Evolutionary conservation across 2,888 invertebrate genomes (phyloP), one percentile per base, ranked within the genome.

Genomic region (Ormyrus rosae): DNA sequence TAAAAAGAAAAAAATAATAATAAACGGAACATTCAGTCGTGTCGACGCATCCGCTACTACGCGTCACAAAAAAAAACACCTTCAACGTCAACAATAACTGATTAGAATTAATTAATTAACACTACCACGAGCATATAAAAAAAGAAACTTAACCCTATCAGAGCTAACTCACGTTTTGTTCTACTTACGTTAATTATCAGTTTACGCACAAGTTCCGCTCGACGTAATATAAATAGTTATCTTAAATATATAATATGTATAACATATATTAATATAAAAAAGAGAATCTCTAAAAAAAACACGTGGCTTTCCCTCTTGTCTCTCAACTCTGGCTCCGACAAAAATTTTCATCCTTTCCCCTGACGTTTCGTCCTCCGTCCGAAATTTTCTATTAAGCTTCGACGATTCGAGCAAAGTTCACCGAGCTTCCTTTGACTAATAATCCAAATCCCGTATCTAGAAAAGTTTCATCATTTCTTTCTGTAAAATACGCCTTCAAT

Each of bases 401-500:
- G 83, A 82, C 80, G 83, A 84, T 84, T 84, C 83, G 82, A 83
- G 83, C 84, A 81, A 86, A 85, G 83, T 80, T 68, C 75, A 81
- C 78, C 48, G 53, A 69, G 63, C 67, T 70, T 74, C 45, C 34
- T 58, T 69, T 50, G 48, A 73, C 19, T 75, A 53, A 19, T 51
- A 64, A 51, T 50, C 10, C 34, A 63, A 63, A 61, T 77, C 67
- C 76, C 63, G 61, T 64, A 69, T 50, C 34, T 34, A 34, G 34
- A 77, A 68, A 46, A 46, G 13, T 50, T 70, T 48, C 51, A 50
- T 64, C 51, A 55, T 55, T 68, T 58, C 56, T 80, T 83, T 85
- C 86, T 87, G 83, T 86, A 89, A 89, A 89, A 90, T 90, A 90
- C 89, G 89, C 89, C 86, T 89, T 84, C 87, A 89, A 90, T 90